Evolutionary conservation across 2,888 invertebrate species (phyloP).

Genomic region (Norana najaformis): DNA sequence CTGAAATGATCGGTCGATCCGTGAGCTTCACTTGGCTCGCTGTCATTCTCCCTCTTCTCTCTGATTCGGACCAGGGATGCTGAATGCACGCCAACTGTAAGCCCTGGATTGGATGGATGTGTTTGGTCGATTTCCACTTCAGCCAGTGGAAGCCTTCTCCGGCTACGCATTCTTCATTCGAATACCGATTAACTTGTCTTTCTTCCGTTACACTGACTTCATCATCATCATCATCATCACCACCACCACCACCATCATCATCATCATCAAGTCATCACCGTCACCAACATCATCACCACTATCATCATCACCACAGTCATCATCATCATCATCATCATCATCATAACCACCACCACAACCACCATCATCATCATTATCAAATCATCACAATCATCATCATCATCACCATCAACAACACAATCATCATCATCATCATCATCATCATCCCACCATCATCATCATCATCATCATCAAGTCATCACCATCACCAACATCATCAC

Average conservation of each 20-base stretch:
- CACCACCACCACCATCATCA: not conserved
- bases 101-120: not conserved
- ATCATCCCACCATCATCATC: not conserved
- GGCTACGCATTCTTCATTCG: not conserved
- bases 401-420: not conserved
- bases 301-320: not conserved
- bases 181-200: not conserved
- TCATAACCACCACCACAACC: constrained; percentile 19
- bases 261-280: not conserved
- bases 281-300: not conserved
- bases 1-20: not conserved
- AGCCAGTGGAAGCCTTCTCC: not conserved
- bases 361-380: not conserved
- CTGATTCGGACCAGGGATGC: not conserved
- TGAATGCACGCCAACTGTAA: not conserved
- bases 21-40: not conserved
- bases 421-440: not conserved
- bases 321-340: not conserved
- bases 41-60: not conserved
- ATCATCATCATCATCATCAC: not conserved
- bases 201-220: not conserved
- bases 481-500: not conserved
- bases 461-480: not conserved
- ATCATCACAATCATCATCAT: not conserved
- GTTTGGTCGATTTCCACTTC: not conserved